Evolutionary conservation across 2,113 vertebrate genomes (phyloP), one percentile per base, ranked within the genome.

Genomic region (Taxidea taxus): DNA sequence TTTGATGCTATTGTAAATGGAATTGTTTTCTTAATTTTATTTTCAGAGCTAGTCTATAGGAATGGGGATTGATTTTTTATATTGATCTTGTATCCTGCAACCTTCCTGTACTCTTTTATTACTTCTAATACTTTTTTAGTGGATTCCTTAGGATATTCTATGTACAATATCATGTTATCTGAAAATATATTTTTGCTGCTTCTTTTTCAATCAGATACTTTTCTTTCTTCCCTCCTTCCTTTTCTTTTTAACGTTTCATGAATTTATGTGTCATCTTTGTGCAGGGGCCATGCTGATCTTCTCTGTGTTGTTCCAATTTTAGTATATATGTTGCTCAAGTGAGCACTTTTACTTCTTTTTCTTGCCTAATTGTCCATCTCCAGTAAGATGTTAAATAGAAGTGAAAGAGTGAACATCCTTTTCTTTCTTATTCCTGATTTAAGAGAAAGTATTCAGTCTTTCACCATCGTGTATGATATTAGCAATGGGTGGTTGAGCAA

Each of bases 1-100:
- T 83, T 85, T 85, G 13, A 54, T 87, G 34, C 3, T 81, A 34
- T 88, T 60, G 11, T 75, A 77, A 82, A 18, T 60, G 56, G 11
- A 51, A 60, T 88, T n/a, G 11, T 85, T 96, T 88, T 70, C 42
- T 78, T 88, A 78, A 84, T 78, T 89, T 77, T 47, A 21, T 91
- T 39, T 87, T 87, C 56, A n/a, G 11, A 58, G 54, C 47, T 66
- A 66, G 34, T 60, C 39, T 81, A 23, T 29, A 86, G 44, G 92
- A 74, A 80, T 80, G 64, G 62, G 31, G 31, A 64, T 34, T 34
- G 4, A 58, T 49, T 78, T 92, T 92, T 68, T 47, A 54, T 70
- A 42, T 54, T 39, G n/a, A 80, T 56, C 37, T 92, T 89, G 2
- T 20, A 92, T 83, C 34, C 42, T 87, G 39, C 4, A 92, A 64